These are phyloP conservation scores for Podiceps cristatus DNA, from an alignment of 2,113 vertebrate species.

Conservation along the genomic window DNA sequence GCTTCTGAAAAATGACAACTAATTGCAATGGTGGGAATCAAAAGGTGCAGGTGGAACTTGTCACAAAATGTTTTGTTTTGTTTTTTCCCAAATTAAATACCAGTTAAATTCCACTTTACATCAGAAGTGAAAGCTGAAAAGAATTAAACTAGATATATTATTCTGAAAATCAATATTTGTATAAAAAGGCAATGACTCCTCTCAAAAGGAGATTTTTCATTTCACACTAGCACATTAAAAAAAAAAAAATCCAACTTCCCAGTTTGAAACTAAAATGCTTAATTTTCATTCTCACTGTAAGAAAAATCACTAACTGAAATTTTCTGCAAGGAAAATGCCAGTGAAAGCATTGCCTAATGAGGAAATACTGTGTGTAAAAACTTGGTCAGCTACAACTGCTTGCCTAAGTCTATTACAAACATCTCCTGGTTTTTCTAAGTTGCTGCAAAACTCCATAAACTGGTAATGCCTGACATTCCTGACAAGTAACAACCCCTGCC, in stretches of 20 bases:
- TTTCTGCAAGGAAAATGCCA: not conserved
- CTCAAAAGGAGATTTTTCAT: not conserved
- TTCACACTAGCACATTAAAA: not conserved
- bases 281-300: not conserved
- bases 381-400: not conserved
- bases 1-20: not conserved
- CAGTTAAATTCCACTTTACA: not conserved
- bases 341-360: not conserved
- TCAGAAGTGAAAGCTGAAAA: not conserved
- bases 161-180: not conserved
- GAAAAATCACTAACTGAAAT: not conserved
- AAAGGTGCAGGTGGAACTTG: not conserved
- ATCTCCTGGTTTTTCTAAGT: not conserved
- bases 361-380: not conserved
- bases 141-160: not conserved
- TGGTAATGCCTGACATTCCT: not conserved
- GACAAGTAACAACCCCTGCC: not conserved
- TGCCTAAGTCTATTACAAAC: not conserved
- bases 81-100: not conserved
- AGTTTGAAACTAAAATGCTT: not conserved
- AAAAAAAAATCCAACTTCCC: not conserved
- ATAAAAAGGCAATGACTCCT: not conserved
- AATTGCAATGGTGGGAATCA: not conserved
- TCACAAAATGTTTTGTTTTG: accelerated
- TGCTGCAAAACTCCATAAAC: not conserved